A percentile compares a stretch with the other conserved stretches of the same genome.
phyloP scores from a whole-genome alignment of 1,140 invertebrate species.

The Magallana ariakensis region DNA sequence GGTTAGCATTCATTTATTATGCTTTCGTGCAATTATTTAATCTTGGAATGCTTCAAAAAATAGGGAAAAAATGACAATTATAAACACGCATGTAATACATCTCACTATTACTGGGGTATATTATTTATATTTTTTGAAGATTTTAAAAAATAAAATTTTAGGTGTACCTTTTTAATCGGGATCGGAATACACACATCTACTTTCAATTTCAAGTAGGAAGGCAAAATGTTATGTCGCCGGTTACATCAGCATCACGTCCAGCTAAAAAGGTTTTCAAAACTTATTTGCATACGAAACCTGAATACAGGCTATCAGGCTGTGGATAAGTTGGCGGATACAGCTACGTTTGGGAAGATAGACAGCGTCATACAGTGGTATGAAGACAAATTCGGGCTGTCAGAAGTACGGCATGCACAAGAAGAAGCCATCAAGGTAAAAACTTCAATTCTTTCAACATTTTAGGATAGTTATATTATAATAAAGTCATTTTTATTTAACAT shows the following conservation, averaged over 20 bases:
- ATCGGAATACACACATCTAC: neutral
- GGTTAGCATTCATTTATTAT: too few relatives aligned
- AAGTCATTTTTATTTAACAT: too few relatives aligned
- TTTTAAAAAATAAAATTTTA: too few relatives aligned
- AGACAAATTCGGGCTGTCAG: slow-evolving; percentile 4
- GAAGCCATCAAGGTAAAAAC: neutral
- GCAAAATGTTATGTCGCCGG: neutral
- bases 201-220: neutral
- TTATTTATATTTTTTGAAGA: too few relatives aligned
- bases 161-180: neutral
- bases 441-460: too few relatives aligned
- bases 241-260: neutral
- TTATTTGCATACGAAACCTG: neutral
- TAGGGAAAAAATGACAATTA: too few relatives aligned
- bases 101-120: too few relatives aligned
- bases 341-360: slow-evolving; percentile 19
- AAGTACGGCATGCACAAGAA: neutral
- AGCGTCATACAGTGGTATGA: slow-evolving; percentile 20
- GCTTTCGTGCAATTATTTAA: too few relatives aligned
- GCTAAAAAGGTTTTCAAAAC: neutral
- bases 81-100: too few relatives aligned
- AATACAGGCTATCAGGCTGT: slow-evolving; percentile 1
- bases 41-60: too few relatives aligned
- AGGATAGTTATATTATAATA: too few relatives aligned
- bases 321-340: neutral